Conservation (phyloP, 2,797 vertebrate species). For the Spinus pinus region DNA sequence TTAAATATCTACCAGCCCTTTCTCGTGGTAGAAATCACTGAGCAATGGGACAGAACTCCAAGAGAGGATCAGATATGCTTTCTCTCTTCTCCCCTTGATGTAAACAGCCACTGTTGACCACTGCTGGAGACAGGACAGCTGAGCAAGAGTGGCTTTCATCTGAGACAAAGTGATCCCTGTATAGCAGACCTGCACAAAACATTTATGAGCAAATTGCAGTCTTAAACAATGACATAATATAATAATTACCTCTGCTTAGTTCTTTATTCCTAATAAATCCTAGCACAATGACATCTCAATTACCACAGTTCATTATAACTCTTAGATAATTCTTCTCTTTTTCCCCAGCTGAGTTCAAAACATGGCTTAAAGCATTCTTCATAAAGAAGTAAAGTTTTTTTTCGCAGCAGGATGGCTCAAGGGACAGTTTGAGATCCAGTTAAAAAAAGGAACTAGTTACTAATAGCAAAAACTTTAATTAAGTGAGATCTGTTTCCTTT, state of each 20-base stretch:
- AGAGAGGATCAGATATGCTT: not conserved
- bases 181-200: not conserved
- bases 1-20: not conserved
- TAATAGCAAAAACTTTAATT: slow-evolving; percentile 1
- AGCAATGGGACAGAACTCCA: not conserved
- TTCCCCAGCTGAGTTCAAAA: slow-evolving; percentile 10
- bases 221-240: not conserved
- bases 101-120: not conserved
- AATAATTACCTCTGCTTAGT: slow-evolving; percentile 2
- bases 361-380: not conserved
- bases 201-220: not conserved
- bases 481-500: not conserved
- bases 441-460: not conserved
- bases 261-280: slow-evolving; percentile 44
- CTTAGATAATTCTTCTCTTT: slow-evolving; percentile 26
- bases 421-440: not conserved
- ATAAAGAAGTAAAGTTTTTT: not conserved
- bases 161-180: not conserved
- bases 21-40: not conserved
- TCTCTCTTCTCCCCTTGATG: not conserved
- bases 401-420: not conserved
- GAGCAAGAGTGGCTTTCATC: not conserved
- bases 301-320: slow-evolving; percentile 31
- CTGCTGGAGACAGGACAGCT: not conserved
- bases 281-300: slow-evolving; percentile 45